Evolutionary conservation across 2,797 vertebrate species (phyloP).

Genomic region (Erpetoichthys calabaricus): DNA sequence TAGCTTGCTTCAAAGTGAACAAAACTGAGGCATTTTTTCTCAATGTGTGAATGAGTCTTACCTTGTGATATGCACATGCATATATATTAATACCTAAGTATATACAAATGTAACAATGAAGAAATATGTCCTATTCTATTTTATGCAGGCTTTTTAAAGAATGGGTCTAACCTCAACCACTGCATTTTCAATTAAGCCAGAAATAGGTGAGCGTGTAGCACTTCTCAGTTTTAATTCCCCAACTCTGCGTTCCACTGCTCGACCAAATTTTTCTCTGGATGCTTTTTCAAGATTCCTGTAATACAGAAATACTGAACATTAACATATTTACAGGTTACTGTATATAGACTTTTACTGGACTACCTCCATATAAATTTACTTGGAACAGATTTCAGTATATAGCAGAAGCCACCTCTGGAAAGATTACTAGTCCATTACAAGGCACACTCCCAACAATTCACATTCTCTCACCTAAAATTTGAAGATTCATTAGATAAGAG

Average conservation of each 20-base stretch:
- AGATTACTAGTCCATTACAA: not conserved
- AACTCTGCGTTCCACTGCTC: constrained; percentile 12
- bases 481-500: no score
- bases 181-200: constrained; percentile 25
- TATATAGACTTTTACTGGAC: no score
- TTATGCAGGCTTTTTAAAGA: not conserved
- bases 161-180: constrained; percentile 24
- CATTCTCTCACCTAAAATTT: no score
- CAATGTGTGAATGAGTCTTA: no score
- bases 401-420: constrained; percentile 9
- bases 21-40: no score
- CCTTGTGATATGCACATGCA: no score
- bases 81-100: not conserved
- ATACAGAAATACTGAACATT: not conserved
- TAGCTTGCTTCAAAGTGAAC: no score
- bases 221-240: constrained; percentile 21
- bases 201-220: constrained; percentile 24
- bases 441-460: no score
- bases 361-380: constrained; percentile 1
- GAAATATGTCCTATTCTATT: not conserved
- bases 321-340: no score
- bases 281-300: constrained; percentile 17
- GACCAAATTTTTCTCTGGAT: constrained; percentile 17
- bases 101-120: constrained; percentile 1
- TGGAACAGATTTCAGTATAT: constrained; percentile 15